Evolutionary conservation across 1,140 invertebrate species (phyloP), one percentile per base, ranked within the genome.

Genomic region (Drosophila tristis): DNA sequence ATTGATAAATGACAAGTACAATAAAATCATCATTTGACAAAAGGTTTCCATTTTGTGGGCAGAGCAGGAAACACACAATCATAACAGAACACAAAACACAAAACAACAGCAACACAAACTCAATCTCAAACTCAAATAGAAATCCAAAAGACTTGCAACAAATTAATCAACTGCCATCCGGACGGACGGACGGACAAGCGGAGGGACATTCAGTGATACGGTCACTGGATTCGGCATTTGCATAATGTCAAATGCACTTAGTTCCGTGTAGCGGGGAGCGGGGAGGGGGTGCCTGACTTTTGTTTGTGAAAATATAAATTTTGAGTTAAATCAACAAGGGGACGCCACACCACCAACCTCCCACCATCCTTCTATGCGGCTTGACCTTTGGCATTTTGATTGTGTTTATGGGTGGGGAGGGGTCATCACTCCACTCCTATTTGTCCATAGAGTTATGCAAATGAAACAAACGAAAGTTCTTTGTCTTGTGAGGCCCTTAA

Each of bases 131-230:
- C 50, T 80, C 53, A 67, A 75, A 84, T 29, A 54, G 7, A 72
- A 75, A 58, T 55, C 43, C 63, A 39, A 60, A 72, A 60, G 58
- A 54, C 57, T 58, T 77, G 67, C 67, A 70, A 49, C 51, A 79
- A 78, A 74, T 84, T 87, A 89, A 89, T 89, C 80, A 87, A 81
- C 50, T 87, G 50, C 72, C 65, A 65, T 64, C 45, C 60, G 45
- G 53, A 44, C 25, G 57, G 51, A 55, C 35, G 23, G 23, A 25
- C 20, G 25, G 20, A 42, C 26, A 29, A 16, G 16, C 20, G 16
- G 39, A 25, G 6, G 51, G 20, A 49, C 48, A 44, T 35, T 23
- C 48, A 47, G 55, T 3, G 63, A 57, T 47, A 78, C 49, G 75
- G 55, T 65, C 60, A 60, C 51, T 74, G 74, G 70, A 74, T 79